Base-by-base conservation (phyloP, 2,797 vertebrate genomes). In the Mergus octosetaceus region DNA sequence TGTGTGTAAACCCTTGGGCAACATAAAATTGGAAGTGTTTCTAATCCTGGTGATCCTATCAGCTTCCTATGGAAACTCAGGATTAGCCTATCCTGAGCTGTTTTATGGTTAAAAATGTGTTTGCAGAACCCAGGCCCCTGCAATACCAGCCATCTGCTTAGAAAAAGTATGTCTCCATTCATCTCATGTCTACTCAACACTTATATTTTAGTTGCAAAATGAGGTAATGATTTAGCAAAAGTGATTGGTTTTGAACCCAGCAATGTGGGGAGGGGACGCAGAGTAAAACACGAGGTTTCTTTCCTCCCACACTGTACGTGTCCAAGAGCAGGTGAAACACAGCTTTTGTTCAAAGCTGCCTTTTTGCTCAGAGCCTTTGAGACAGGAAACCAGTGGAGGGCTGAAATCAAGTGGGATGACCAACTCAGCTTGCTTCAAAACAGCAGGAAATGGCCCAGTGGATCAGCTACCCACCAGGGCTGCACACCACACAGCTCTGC, bases 241-340 rank as follows among this genome's bases (percentile, higher is more conserved):
- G 32, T 2, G 1, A 58, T n/a, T 28, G n/a, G 3, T 17, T 77
- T 45, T n/a, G 16, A 71, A 43, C 12, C 11, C 27, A 15, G 15
- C 12, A 36, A 15, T 3, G 8, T 3, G 4, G 10, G 32, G 12
- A 49, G 24, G 15, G 18, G 30, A 70, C 51, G 79, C 49, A 51
- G 49, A 57, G 36, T 7, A 76, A 76, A 70, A 28, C 9, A 27
- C 28, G 30, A 14, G 10, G 3, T 3, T 69, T 71, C 9, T 20
- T 54, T 21, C 28, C 49, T 57, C 36, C 22, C 0, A 0, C 1
- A 3, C 18, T 1, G 1, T 28, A 13, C 4, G 5, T 32, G 13
- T 64, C 64, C 22, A 4, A 61, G 6, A 73, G 20, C 7, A 16
- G 3, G 14, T 19, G 79, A 73, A 73, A 13, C 1, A 0, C 4